These are phyloP conservation scores for Meteorus colon DNA, from an alignment of 2,888 invertebrate species.

Conservation along the genomic window DNA sequence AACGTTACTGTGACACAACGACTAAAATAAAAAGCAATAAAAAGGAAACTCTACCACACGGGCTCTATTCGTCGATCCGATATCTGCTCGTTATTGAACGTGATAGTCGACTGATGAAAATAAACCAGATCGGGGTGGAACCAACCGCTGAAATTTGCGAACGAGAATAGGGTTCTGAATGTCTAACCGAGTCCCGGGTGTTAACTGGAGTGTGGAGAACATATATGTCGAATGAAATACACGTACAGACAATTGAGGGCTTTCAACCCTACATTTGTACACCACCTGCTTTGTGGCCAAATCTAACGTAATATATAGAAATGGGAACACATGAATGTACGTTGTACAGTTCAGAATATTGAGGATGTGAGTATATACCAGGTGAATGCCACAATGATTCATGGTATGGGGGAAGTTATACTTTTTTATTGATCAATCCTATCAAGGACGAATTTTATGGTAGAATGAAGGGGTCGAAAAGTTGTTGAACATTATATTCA, in stretches of 20 bases:
- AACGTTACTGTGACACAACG: background rate
- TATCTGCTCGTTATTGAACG: background rate
- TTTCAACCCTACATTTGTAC: background rate
- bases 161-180: background rate
- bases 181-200: background rate
- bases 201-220: background rate
- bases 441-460: background rate
- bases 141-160: conserved; percentile 1
- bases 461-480: background rate
- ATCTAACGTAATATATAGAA: background rate
- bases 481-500: background rate
- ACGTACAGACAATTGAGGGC: background rate
- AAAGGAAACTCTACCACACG: background rate
- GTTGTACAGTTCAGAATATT: background rate
- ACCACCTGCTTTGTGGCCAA: background rate
- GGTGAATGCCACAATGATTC: background rate
- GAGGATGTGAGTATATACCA: background rate
- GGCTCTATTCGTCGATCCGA: background rate
- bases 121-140: background rate
- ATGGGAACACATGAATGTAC: background rate
- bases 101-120: background rate
- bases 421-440: background rate
- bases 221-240: background rate
- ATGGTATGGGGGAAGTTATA: background rate
- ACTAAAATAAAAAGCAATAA: background rate